Base-by-base conservation (phyloP, 1,140 invertebrate genomes). In the Drosophila malerkotliana region DNA sequence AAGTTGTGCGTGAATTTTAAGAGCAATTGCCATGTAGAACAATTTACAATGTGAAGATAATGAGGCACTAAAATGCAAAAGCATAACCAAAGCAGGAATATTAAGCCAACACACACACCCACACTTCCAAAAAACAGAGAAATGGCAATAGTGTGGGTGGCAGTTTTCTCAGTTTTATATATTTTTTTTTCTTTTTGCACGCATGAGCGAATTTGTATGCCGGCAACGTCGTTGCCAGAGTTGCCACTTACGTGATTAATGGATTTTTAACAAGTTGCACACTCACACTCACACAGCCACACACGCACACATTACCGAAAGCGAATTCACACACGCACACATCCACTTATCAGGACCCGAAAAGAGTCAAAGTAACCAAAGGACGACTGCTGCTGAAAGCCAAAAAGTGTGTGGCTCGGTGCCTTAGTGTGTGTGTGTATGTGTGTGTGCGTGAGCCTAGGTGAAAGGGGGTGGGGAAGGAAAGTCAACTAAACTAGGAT, bases 161-260 rank as follows among this genome's bases (percentile, higher is more conserved):
- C 41, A 44, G 41, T 44, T 44, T 37, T 39, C 45, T 14, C 32
- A 15, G 41, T 44, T 15, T 44, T 41, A 14, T 41, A 14, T 14
- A 4, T 41, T 41, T 61, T 73, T 73, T 81, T 69, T 77, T 26
- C 32, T 77, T 68, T 79, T 68, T 68, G 79, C 77, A 88, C 83
- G 83, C 87, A 77, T 90, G 87, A 90, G 76, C 78, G 82, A 79
- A 90, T 90, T 90, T 90, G 87, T 90, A 87, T 90, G 85, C 85
- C 79, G 78, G 68, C 74, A 66, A 84, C 84, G 83, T 88, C 84
- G 83, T 79, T 84, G 72, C 84, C 79, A 89, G 84, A 83, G 76
- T 80, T 88, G 82, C 87, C 87, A 90, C 87, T 90, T 90, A 90
- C 87, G 87, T 90, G 87, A 90, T 90, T 90, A 90, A 90, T 90